Conservation (phyloP, 1,140 invertebrate species). For the Matsumurasca onukii region DNA sequence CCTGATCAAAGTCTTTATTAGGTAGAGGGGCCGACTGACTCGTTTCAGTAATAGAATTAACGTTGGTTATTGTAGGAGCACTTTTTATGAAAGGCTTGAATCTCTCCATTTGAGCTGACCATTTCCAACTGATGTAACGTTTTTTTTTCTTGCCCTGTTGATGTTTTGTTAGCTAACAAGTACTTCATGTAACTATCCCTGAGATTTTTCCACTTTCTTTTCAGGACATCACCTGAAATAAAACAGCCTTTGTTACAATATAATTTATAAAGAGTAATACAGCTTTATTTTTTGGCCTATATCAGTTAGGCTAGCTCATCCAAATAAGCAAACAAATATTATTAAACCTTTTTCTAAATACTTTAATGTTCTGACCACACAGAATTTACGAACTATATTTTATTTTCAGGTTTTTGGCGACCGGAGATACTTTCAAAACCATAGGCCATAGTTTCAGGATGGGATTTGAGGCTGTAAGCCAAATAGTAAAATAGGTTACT, state of each 20-base stretch:
- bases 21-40: no score
- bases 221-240: background rate
- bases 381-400: conserved; percentile 1
- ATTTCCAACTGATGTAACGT: background rate
- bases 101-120: background rate
- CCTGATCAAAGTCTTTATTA: no score
- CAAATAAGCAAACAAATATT: no score
- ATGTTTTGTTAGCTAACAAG: background rate
- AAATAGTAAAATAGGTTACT: background rate
- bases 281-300: no score
- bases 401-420: conserved; percentile 20
- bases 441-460: background rate
- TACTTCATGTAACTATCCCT: background rate
- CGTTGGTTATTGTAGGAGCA: background rate
- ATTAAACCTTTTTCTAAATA: background rate
- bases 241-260: no score
- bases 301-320: no score
- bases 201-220: conserved; percentile 1
- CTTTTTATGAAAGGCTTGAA: background rate
- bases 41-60: background rate
- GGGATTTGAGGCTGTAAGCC: background rate
- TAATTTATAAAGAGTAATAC: no score
- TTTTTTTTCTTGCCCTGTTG: background rate
- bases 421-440: background rate
- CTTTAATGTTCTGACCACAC: background rate